phyloP scores from a whole-genome alignment of 2,797 vertebrate genomes.

The Galago senegalensis region DNA sequence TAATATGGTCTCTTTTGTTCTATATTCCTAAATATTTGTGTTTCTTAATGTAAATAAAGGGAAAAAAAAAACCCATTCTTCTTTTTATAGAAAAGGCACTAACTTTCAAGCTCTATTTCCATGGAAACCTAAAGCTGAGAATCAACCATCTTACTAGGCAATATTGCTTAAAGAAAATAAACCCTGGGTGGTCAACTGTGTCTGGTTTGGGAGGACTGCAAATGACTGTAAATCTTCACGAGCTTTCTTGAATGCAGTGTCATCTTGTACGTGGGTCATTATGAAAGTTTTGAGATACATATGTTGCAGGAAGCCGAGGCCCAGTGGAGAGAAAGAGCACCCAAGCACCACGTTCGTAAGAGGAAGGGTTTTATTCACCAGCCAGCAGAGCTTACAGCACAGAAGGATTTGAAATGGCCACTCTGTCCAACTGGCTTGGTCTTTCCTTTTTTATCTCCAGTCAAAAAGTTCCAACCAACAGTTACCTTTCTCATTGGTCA shows the following conservation, averaged over 20 bases:
- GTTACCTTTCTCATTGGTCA: too few relatives aligned
- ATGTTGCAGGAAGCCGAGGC: too few relatives aligned
- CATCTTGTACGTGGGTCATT: background rate
- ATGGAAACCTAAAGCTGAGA: slow-evolving; percentile 40
- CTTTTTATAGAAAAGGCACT: slow-evolving; percentile 29
- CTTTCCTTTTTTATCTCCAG: too few relatives aligned
- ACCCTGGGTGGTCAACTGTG: slow-evolving; percentile 25
- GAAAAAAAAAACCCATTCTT: background rate
- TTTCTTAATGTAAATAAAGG: slow-evolving; percentile 21
- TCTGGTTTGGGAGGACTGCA: background rate
- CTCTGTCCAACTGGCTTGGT: too few relatives aligned
- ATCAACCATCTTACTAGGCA: slow-evolving; percentile 6
- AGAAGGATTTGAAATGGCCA: too few relatives aligned
- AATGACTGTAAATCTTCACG: background rate
- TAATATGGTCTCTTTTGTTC: background rate
- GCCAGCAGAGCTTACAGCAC: too few relatives aligned
- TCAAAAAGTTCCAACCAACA: too few relatives aligned
- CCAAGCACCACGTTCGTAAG: too few relatives aligned
- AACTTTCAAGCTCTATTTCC: slow-evolving; percentile 54
- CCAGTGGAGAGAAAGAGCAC: too few relatives aligned
- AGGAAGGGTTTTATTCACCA: too few relatives aligned
- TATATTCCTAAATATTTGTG: slow-evolving; percentile 5
- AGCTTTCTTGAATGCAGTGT: background rate
- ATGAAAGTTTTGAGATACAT: too few relatives aligned
- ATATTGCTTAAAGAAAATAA: slow-evolving; percentile 54